Evolutionary conservation across 2,113 vertebrate genomes (phyloP).

Genomic region (Oreotragus oreotragus): DNA sequence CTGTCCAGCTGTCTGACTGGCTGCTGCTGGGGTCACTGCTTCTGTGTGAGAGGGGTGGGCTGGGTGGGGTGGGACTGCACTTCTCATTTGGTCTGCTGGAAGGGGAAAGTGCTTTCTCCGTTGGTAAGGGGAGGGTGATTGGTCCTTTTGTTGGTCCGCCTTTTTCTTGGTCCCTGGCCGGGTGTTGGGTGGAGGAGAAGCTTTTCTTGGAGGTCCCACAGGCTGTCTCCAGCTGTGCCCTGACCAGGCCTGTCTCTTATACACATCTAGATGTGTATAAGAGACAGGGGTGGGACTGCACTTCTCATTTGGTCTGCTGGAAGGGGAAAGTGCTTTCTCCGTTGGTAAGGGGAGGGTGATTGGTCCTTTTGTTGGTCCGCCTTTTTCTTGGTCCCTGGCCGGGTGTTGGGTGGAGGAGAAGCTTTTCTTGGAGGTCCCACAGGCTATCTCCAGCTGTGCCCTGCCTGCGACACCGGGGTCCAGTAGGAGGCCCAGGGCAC

Average conservation of each 20-base stretch:
- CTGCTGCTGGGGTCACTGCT: not conserved
- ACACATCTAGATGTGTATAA: too few relatives aligned
- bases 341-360: not conserved
- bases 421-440: not conserved
- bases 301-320: not conserved
- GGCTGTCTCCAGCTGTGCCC: not conserved
- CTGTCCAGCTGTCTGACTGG: not conserved
- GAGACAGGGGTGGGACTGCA: too few relatives aligned
- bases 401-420: not conserved
- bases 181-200: not conserved
- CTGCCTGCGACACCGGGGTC: not conserved
- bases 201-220: not conserved
- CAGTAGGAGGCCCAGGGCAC: not conserved
- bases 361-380: not conserved
- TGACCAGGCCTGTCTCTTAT: too few relatives aligned
- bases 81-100: not conserved
- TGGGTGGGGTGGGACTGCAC: too few relatives aligned
- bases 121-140: not conserved
- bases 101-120: not conserved
- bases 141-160: not conserved
- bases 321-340: not conserved
- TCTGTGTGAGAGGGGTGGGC: not conserved
- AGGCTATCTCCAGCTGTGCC: not conserved
- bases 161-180: not conserved
- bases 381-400: not conserved